A percentile compares a stretch with the other conserved stretches of the same genome.
Evolutionary conservation across 2,113 vertebrate species (phyloP).

Genomic region (Cottus gobio): DNA sequence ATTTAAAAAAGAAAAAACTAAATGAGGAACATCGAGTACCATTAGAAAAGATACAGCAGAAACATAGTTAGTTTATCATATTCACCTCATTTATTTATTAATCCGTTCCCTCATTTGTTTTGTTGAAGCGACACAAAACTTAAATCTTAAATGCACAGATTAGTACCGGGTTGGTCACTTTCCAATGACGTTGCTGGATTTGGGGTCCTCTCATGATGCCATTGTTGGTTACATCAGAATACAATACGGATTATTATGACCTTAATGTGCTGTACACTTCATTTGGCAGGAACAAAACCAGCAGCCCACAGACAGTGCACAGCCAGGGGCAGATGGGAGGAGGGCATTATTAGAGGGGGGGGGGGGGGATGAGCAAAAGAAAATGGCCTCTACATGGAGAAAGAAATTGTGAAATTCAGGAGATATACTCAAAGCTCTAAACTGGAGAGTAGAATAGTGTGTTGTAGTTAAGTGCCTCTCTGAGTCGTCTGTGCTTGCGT

Average conservation of each 20-base stretch:
- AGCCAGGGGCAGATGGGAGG: constrained; percentile 11
- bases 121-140: neutral
- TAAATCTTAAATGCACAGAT: neutral
- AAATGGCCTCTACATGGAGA: constrained; percentile 8
- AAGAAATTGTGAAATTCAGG: constrained; percentile 7
- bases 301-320: constrained; percentile 24
- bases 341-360: neutral
- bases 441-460: neutral
- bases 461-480: neutral
- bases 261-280: constrained; percentile 62
- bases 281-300: constrained; percentile 73
- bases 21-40: neutral
- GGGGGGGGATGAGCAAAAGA: neutral
- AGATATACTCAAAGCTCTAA: neutral
- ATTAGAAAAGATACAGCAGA: neutral
- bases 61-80: neutral
- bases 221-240: constrained; percentile 37
- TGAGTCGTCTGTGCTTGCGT: neutral
- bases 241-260: constrained; percentile 59
- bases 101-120: neutral
- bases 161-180: neutral
- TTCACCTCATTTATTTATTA: neutral
- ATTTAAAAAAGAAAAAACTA: too few species aligned
- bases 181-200: neutral
- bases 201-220: constrained; percentile 5